Evolutionary conservation across 2,797 vertebrate species (phyloP).

Genomic region (Chaenodraco wilsoni): DNA sequence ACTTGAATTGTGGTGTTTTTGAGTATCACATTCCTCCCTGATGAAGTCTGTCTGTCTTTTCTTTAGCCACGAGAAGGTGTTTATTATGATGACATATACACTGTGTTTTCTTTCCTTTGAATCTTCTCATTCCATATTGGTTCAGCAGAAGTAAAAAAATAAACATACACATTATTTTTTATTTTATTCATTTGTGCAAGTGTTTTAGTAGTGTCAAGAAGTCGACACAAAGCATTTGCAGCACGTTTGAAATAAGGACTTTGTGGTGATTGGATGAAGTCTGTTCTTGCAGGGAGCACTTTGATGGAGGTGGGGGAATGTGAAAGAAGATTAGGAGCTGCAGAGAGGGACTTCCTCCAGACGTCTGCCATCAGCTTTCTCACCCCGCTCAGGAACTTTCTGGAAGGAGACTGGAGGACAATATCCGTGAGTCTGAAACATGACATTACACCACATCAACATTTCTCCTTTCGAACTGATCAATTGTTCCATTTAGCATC

Average conservation of each 20-base stretch:
- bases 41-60: not conserved
- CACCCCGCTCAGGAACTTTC: constrained; percentile 92
- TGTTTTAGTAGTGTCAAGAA: not conserved
- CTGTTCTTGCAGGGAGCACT: constrained; percentile 85
- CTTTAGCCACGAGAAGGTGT: not conserved
- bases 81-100: not conserved
- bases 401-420: constrained; percentile 95
- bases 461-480: not conserved
- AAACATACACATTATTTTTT: not conserved
- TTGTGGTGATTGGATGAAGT: constrained; percentile 14
- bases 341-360: constrained; percentile 92
- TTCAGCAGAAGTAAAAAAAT: not conserved
- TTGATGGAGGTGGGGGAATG: constrained; percentile 92
- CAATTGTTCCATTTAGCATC: not conserved
- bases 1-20: too few relatives aligned
- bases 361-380: constrained; percentile 91
- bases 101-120: not conserved
- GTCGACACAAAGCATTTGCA: not conserved
- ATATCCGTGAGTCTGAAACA: constrained; percentile 88
- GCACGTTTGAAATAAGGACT: not conserved
- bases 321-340: constrained; percentile 88
- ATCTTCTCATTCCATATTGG: too few relatives aligned
- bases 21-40: not conserved
- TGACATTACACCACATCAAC: not conserved
- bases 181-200: not conserved